Evolutionary conservation across 2,888 invertebrate genomes (phyloP).

Genomic region (Lumbricus terrestris): DNA sequence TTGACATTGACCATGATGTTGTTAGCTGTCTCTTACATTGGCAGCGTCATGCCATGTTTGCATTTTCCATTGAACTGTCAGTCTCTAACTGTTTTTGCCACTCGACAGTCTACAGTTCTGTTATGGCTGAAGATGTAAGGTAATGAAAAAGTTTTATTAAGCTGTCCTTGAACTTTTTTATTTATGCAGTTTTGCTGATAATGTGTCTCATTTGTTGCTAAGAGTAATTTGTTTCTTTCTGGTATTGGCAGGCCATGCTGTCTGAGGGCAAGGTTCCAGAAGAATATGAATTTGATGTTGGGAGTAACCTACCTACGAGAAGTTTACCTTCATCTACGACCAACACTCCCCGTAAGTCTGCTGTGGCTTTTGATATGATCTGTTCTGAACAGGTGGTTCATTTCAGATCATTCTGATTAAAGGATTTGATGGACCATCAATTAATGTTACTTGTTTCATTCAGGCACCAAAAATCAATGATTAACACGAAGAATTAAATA

Average conservation of each 20-base stretch:
- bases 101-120: not conserved
- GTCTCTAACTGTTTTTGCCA: no score
- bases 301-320: not conserved
- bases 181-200: not conserved
- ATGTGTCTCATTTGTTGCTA: not conserved
- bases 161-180: not conserved
- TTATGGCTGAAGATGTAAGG: not conserved
- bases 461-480: no score
- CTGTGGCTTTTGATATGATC: not conserved
- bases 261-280: not conserved
- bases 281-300: slow-evolving; percentile 14
- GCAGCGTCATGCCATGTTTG: no score
- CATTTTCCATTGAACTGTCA: no score
- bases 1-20: no score
- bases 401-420: not conserved
- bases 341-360: not conserved
- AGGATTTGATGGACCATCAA: not conserved
- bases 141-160: not conserved
- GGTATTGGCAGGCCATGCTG: not conserved
- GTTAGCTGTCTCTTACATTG: no score
- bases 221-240: not conserved
- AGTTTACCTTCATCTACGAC: not conserved
- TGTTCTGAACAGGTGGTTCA: not conserved
- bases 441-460: not conserved
- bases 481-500: not conserved